phyloP scores from a whole-genome alignment of 2,888 invertebrate genomes.

The Drosophila cognata region DNA sequence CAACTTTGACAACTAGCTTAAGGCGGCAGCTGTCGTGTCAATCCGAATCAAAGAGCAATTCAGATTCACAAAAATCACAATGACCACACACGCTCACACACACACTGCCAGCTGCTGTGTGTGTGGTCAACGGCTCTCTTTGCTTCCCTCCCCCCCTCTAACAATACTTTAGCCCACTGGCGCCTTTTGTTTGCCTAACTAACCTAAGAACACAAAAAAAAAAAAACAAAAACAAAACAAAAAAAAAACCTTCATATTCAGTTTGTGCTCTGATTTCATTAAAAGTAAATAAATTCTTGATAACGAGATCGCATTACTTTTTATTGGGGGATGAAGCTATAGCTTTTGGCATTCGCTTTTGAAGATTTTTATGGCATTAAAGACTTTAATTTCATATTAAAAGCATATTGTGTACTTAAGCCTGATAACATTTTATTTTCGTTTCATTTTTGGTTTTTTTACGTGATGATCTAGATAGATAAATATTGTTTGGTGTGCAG shows the following conservation, averaged over 20 bases:
- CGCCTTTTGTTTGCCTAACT: slow-evolving; percentile 55
- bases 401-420: slow-evolving; percentile 43
- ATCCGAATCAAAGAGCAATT: slow-evolving; percentile 30
- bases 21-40: slow-evolving; percentile 50
- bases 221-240: slow-evolving; percentile 7
- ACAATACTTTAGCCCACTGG: slow-evolving; percentile 50
- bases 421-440: slow-evolving; percentile 22
- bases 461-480: not conserved
- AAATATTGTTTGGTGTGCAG: not conserved
- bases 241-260: slow-evolving; percentile 34
- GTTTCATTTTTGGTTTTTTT: not conserved
- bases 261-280: slow-evolving; percentile 61
- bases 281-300: slow-evolving; percentile 68
- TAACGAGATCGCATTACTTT: slow-evolving; percentile 61
- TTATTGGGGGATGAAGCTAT: slow-evolving; percentile 16
- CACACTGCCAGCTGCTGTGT: slow-evolving; percentile 2
- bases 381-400: slow-evolving; percentile 48
- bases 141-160: slow-evolving; percentile 29
- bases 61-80: slow-evolving; percentile 16
- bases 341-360: not conserved
- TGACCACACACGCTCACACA: slow-evolving; percentile 43
- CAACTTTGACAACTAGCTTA: slow-evolving; percentile 32
- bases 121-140: slow-evolving; percentile 21
- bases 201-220: slow-evolving; percentile 34
- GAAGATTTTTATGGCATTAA: slow-evolving; percentile 24